Evolutionary conservation across 2,113 vertebrate genomes (phyloP), one percentile per base, ranked within the genome.

Genomic region (Pseudopodoces humilis): DNA sequence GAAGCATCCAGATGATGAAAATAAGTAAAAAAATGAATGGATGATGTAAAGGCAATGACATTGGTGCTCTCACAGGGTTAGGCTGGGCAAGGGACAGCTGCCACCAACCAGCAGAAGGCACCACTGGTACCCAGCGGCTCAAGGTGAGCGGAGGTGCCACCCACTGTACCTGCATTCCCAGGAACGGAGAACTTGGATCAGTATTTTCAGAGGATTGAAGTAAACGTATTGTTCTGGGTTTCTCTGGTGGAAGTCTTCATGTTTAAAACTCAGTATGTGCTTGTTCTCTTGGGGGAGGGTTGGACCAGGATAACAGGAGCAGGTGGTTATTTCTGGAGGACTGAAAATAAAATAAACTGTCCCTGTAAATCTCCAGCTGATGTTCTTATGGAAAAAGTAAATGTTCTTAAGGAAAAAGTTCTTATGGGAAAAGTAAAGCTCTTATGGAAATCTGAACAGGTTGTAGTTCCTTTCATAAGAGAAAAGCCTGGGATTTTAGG

Each of bases 291-390:
- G 11, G 50, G 59, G 50, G 41, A 78, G 41, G 31, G 41, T 16
- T 82, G 52, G 50, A 31, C 41, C 70, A 4, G n/a, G 79, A 15
- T 64, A 55, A 72, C 60, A 55, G 64, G 53, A 55, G 46, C 46
- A 80, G 72, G 79, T 53, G 82, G 65, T 59, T 94, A 75, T 89
- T 88, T 92, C 85, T 92, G 88, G 88, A 79, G 52, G 47, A 55
- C 67, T 83, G 85, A 86, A 86, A 86, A 91, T 82, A 88, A 85
- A 74, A 56, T 49, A 43, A 87, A 74, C 16, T 56, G 27, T 46
- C 60, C 65, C 55, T 82, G 41, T 33, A 37, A 13, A 52, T 75
- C 33, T 75, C n/a, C 71, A 52, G 70, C 91, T 95, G 60, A 69
- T 8, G 2, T 69, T 65, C 75, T 88, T 39, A 39, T 39, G 39